Conservation (phyloP, 2,113 vertebrate genomes). For the Dissostichus mawsoni region DNA sequence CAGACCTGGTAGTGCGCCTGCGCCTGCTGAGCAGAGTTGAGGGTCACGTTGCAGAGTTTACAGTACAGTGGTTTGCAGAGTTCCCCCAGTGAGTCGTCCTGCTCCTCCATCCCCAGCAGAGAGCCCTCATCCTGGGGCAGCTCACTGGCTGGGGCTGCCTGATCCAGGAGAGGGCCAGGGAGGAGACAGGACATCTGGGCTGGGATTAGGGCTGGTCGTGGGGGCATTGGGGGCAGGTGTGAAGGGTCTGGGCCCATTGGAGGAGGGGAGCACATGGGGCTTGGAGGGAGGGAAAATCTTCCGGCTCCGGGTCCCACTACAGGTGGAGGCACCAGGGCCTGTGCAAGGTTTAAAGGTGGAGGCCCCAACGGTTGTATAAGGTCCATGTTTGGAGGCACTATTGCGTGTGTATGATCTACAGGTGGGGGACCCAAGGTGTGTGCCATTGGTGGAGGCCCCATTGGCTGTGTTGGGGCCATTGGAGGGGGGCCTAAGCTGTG, state of each 20-base stretch:
- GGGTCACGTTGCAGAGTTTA: slow-evolving; percentile 97
- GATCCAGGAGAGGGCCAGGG: slow-evolving; percentile 56
- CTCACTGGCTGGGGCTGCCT: slow-evolving; percentile 84
- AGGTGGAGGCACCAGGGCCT: slow-evolving; percentile 77
- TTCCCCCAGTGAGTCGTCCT: slow-evolving; percentile 92
- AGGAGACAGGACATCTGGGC: slow-evolving; percentile 52
- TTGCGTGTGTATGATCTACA: slow-evolving; percentile 67
- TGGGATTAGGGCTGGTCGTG: slow-evolving; percentile 69
- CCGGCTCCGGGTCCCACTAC: slow-evolving; percentile 61
- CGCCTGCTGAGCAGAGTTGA: slow-evolving; percentile 97
- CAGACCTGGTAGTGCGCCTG: slow-evolving; percentile 99
- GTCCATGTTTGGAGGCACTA: slow-evolving; percentile 69
- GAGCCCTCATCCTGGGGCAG: slow-evolving; percentile 89
- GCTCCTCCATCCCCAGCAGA: slow-evolving; percentile 83
- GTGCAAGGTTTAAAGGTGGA: slow-evolving; percentile 63
- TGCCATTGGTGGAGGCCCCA: slow-evolving; percentile 69
- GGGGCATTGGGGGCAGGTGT: slow-evolving; percentile 84
- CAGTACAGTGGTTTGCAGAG: slow-evolving; percentile 98
- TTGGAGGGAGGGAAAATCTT: slow-evolving; percentile 74
- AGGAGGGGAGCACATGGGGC: slow-evolving; percentile 69
- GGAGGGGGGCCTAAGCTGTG: slow-evolving; percentile 79
- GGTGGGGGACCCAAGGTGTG: slow-evolving; percentile 69
- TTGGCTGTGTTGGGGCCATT: slow-evolving; percentile 56
- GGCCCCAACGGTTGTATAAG: slow-evolving; percentile 63
- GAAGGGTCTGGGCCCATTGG: slow-evolving; percentile 72